phyloP scores from a whole-genome alignment of 2,888 invertebrate species.

The Mechanitis mazaeus region DNA sequence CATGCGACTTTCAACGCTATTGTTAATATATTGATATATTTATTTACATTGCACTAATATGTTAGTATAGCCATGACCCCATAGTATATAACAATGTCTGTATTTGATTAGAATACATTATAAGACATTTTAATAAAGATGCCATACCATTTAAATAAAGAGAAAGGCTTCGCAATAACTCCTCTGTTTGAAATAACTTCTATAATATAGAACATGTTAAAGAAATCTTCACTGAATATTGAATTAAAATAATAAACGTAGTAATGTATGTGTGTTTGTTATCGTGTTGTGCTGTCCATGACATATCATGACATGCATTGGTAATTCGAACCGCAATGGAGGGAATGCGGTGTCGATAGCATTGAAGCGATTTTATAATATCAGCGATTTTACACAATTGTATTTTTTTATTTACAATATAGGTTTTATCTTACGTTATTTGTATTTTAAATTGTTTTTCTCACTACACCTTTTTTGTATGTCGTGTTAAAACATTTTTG shows the following conservation, averaged over 20 bases:
- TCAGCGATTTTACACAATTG: not conserved
- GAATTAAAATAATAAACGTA: not conserved
- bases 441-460: no score
- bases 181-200: not conserved
- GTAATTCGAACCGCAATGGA: slow-evolving; percentile 19
- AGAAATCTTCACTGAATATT: not conserved
- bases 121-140: slow-evolving; percentile 20
- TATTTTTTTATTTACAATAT: not conserved
- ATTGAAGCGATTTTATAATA: not conserved
- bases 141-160: slow-evolving; percentile 17
- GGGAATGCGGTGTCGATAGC: slow-evolving; percentile 16
- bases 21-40: no score
- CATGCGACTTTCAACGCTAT: no score
- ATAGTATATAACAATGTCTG: slow-evolving; percentile 24
- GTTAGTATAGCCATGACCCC: slow-evolving; percentile 27
- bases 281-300: slow-evolving; percentile 12
- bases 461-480: no score
- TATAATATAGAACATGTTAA: not conserved
- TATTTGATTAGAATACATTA: slow-evolving; percentile 25
- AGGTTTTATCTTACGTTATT: no score
- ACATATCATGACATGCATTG: slow-evolving; percentile 18
- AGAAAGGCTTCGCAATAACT: slow-evolving; percentile 17
- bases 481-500: no score
- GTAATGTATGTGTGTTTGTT: not conserved
- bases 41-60: slow-evolving; percentile 18